These are phyloP conservation scores for Leucania comma DNA, from an alignment of 2,888 invertebrate genomes.

Conservation along the genomic window DNA sequence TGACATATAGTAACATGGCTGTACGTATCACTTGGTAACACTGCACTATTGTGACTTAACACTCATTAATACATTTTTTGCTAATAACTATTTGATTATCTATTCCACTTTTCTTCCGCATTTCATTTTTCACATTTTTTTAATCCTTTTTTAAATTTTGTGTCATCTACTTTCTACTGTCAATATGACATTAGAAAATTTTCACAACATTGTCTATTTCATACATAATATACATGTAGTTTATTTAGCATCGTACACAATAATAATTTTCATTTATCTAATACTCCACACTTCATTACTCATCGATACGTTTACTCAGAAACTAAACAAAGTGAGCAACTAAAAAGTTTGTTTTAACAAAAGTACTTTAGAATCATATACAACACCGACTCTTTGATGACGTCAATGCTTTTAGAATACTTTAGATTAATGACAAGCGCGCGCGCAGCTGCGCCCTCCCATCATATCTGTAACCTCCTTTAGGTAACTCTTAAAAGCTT, in stretches of 20 bases:
- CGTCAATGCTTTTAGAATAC: conserved; percentile 61
- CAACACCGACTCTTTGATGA: conserved; percentile 49
- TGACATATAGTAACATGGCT: conserved; percentile 80
- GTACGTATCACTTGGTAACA: conserved; percentile 77
- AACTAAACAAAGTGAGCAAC: conserved; percentile 33
- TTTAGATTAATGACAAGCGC: conserved; percentile 55
- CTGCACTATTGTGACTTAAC: conserved; percentile 35
- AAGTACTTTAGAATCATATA: conserved; percentile 33
- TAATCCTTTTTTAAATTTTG: background rate
- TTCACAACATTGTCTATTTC: background rate
- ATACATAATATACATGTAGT: background rate
- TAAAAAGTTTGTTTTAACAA: conserved; percentile 40
- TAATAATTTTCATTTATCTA: conserved; percentile 8
- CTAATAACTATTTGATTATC: conserved; percentile 1
- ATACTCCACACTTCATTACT: conserved; percentile 14
- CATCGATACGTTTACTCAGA: conserved; percentile 20
- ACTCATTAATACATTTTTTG: conserved; percentile 23
- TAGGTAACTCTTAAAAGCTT: conserved; percentile 68
- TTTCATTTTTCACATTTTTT: background rate
- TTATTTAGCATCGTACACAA: background rate
- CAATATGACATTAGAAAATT: background rate
- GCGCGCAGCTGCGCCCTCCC: conserved; percentile 63
- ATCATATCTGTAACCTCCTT: conserved; percentile 60
- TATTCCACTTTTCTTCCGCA: background rate
- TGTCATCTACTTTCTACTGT: background rate